Evolutionary conservation across 2,797 vertebrate species (phyloP).

Genomic region (Pipistrellus nathusii): DNA sequence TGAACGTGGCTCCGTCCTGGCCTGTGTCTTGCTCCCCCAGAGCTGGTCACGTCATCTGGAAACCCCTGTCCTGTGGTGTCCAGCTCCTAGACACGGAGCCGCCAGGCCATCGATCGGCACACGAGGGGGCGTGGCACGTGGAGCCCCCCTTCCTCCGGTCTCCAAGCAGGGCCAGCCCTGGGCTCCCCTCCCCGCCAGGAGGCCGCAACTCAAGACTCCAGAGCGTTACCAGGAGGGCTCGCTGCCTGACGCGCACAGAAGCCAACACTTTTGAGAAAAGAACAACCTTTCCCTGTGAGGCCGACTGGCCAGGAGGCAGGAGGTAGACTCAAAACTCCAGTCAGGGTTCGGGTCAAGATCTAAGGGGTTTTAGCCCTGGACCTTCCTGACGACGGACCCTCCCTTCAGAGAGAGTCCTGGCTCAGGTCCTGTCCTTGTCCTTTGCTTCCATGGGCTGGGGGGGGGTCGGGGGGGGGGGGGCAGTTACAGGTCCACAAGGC

Average conservation of each 20-base stretch:
- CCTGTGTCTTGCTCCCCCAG: not conserved
- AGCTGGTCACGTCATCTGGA: not conserved
- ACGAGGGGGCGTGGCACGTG: accelerated
- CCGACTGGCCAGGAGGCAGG: not conserved
- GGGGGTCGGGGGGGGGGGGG: too few species aligned
- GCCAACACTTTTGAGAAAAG: not conserved
- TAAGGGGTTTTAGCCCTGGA: not conserved
- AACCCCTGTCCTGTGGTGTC: not conserved
- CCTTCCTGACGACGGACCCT: not conserved
- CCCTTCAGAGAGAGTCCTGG: too few species aligned
- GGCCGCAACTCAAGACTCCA: not conserved
- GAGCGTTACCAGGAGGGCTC: not conserved
- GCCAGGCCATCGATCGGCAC: accelerated
- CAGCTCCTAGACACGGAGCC: accelerated
- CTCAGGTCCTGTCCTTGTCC: too few species aligned
- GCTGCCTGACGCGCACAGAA: too few species aligned
- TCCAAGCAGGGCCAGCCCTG: not conserved
- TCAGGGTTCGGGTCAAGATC: not conserved
- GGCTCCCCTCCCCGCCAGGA: not conserved
- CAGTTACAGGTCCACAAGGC: not conserved
- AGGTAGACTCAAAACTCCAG: not conserved
- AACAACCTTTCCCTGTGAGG: not conserved
- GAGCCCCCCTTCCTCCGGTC: too few species aligned
- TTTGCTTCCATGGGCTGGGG: too few species aligned
- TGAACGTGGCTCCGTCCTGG: not conserved